phyloP scores from a whole-genome alignment of 1,140 invertebrate genomes.

The Drosophila quadrilineata region DNA sequence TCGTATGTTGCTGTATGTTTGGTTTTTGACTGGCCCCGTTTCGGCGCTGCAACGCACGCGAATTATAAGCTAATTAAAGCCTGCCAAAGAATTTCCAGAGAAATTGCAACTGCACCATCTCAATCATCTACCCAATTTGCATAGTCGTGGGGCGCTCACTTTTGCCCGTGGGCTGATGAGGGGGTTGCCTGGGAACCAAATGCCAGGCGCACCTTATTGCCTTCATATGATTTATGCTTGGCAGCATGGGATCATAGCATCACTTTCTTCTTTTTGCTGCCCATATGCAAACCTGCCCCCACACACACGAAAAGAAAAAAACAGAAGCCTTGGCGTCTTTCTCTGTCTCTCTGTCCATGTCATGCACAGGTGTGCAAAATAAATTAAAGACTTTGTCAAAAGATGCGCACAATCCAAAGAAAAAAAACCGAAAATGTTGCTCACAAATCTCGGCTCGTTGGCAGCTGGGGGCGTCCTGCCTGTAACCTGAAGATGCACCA shows the following conservation, averaged over 20 bases:
- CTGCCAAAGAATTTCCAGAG: conserved; percentile 53
- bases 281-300: conserved; percentile 53
- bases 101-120: conserved; percentile 42
- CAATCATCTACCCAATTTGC: conserved; percentile 24
- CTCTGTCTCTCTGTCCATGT: conserved; percentile 31
- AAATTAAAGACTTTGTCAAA: conserved; percentile 57
- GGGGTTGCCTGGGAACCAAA: conserved; percentile 53
- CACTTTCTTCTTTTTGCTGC: conserved; percentile 55
- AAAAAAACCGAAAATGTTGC: conserved; percentile 28
- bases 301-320: conserved; percentile 48
- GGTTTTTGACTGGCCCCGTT: conserved; percentile 60
- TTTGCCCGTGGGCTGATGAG: conserved; percentile 27
- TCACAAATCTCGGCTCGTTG: conserved; percentile 48
- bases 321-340: conserved; percentile 50
- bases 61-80: conserved; percentile 70
- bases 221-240: conserved; percentile 71
- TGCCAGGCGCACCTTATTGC: conserved; percentile 56
- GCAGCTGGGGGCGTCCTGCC: conserved; percentile 12
- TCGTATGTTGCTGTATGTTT: conserved; percentile 37
- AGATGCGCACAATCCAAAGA: conserved; percentile 48
- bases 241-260: conserved; percentile 10
- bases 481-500: conserved; percentile 31
- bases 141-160: conserved; percentile 31
- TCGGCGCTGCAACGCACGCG: conserved; percentile 60
- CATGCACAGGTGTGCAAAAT: conserved; percentile 70